Base-by-base conservation (phyloP, 2,888 invertebrate genomes). In the Apomyelois bistriatella region DNA sequence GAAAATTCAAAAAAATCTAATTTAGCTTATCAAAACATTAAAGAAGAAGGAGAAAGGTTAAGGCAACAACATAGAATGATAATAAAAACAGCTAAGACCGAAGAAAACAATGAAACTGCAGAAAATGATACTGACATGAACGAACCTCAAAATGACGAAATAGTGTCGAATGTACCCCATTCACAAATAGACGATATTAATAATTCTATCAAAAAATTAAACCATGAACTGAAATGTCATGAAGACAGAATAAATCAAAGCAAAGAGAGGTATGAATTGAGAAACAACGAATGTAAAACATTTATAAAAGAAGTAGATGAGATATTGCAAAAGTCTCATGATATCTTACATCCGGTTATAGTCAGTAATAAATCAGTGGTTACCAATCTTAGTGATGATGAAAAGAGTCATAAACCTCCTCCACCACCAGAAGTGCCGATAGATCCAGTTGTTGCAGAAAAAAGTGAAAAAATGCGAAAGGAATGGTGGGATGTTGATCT, bases 271-370 rank as follows among this genome's bases (percentile, higher is more conserved):
- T 90, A 85, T 58, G 82, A 86, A 71, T 48, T 70, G 55, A 74
- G 85, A 55, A 85, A 81, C 52, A 65, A 73, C 52, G 85, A 88
- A 60, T 91, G 90, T 58, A 79, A 79, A 50, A 70, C 74, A 30
- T 87, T 89, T 47, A 84, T 90, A 1, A 66, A 75, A 61, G 90
- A 90, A 74, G 84, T 90, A 8, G 83, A 90, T 64, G 71, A 76
- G 12, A 71, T 90, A 37, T 67, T 91, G 52, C 53, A 72, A 28
- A 87, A 83, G 58, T 90, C 90, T 1, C 66, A 81, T 13, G 66
- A 70, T 52, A 79, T 91, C 56, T 68, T 91, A 17, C 88, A 84
- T 54, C 89, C 88, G 22, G 40, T 59, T 0, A 55, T 62, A 59
- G 40, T 53, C 52, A 55, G 60, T 35, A 54, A 32, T 9, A 16